A percentile compares a stretch with the other conserved stretches of the same genome.
Conservation (phyloP, 2,888 invertebrate genomes). For the Vandiemenella viatica region DNA sequence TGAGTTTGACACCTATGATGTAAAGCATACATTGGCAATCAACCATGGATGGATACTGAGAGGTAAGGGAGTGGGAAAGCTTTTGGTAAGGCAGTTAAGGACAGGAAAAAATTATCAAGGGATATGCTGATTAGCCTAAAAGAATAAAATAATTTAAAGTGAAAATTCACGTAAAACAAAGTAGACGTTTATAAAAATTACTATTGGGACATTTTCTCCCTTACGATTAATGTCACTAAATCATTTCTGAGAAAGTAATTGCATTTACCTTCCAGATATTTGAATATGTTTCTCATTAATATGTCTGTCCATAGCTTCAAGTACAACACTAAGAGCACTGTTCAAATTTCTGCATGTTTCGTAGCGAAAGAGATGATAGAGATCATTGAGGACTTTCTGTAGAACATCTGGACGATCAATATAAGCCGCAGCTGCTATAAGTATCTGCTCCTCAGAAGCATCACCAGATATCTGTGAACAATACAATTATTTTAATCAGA, state of each 20-base stretch:
- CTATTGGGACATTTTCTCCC: not conserved
- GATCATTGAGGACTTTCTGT: conserved; percentile 72
- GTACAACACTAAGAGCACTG: conserved; percentile 61
- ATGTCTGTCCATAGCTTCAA: conserved; percentile 83
- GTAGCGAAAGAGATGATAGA: conserved; percentile 74
- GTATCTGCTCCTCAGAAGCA: conserved; percentile 76
- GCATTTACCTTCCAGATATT: conserved; percentile 65
- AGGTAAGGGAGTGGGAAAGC: no score
- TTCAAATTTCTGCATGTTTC: conserved; percentile 64
- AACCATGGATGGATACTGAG: no score
- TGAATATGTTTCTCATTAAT: conserved; percentile 77
- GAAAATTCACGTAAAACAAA: not conserved
- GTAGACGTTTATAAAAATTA: no score
- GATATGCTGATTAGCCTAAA: no score
- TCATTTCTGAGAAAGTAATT: not conserved
- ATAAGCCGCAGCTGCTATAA: conserved; percentile 70
- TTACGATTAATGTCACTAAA: not conserved
- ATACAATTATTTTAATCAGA: not conserved
- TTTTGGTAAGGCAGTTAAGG: no score
- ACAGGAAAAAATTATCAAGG: no score
- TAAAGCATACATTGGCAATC: no score
- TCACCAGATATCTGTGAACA: conserved; percentile 74
- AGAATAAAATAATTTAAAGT: no score
- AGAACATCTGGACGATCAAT: conserved; percentile 72
- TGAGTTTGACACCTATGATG: no score